Base-by-base conservation (phyloP, 1,140 invertebrate genomes). In the Hydropsyche tenuis region DNA sequence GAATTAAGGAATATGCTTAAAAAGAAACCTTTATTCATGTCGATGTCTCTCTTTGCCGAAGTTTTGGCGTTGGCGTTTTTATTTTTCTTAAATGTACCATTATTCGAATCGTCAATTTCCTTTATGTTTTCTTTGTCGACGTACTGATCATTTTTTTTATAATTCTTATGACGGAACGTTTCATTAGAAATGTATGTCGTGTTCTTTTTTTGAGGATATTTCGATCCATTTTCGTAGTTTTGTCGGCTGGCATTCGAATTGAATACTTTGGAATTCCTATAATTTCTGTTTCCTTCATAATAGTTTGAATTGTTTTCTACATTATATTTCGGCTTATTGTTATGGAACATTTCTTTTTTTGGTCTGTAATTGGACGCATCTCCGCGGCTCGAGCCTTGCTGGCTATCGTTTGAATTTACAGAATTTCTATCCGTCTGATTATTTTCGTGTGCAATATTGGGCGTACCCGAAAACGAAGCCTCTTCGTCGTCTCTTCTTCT, bases 131-230 rank as follows among this genome's bases (percentile, higher is more conserved):
- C 69, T 37, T 69, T 70, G 42, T 25, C 60, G 14, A 12, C 18
- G 7, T 69, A 27, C 7, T 69, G 11, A 30, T 74, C 66, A 23
- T 56, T 43, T 60, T 27, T 43, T 9, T 37, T 65, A 1, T 42
- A n/a, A 42, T 73, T 69, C 14, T 56, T 66, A 18, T 73, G 65
- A 20, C 64, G 23, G 42, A 73, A 73, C 9, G 72, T 42, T 73
- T 73, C 64, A n/a, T 69, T 69, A 0, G 62, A 63, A 73, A 23
- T 73, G 18, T 66, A 73, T 4, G 71, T 69, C 1, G 64, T 12
- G 23, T 73, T 30, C 22, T 70, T 23, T 18, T 22, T 14, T 14
- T 56, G 23, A 22, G n/a, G 12, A 37, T 42, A 53, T 56, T 70
- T 70, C 30, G 27, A 56, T 4, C 43, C 69, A 12, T 30, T 25